Conservation (phyloP, 2,797 vertebrate genomes). For the Aselliscus stoliczkanus region DNA sequence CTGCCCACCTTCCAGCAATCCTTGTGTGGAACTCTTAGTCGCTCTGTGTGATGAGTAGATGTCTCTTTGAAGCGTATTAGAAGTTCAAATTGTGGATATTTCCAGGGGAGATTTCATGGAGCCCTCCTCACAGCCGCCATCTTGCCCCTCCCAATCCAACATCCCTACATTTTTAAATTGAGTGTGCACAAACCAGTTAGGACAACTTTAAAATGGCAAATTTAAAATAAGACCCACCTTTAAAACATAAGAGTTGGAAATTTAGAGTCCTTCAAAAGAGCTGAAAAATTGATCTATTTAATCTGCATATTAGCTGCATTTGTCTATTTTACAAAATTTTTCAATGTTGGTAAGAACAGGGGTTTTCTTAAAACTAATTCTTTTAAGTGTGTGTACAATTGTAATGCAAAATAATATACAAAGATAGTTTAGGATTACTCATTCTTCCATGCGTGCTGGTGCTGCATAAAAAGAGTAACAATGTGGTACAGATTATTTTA, state of each 20-base stretch:
- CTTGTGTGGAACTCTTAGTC: too few species aligned
- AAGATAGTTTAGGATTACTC: neutral
- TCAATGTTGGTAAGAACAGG: neutral
- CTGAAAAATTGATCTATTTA: neutral
- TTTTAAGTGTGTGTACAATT: neutral
- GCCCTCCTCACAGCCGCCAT: too few species aligned
- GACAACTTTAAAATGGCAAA: neutral
- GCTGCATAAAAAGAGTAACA: neutral
- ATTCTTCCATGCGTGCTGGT: neutral
- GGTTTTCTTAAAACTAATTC: neutral
- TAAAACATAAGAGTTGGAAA: neutral
- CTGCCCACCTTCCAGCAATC: too few species aligned
- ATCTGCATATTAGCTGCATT: neutral
- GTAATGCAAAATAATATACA: rapidly evolving
- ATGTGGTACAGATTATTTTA: neutral
- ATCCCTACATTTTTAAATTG: neutral
- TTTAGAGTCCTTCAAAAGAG: neutral
- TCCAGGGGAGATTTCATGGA: too few species aligned
- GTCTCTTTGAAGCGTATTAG: too few species aligned
- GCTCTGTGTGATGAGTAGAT: too few species aligned
- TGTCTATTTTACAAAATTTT: neutral
- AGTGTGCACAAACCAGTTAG: neutral
- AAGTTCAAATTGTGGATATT: too few species aligned
- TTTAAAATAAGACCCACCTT: neutral
- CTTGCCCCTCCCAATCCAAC: too few species aligned